These are phyloP conservation scores for Chiloscyllium plagiosum DNA, from an alignment of 2,113 vertebrate species.

Conservation along the genomic window DNA sequence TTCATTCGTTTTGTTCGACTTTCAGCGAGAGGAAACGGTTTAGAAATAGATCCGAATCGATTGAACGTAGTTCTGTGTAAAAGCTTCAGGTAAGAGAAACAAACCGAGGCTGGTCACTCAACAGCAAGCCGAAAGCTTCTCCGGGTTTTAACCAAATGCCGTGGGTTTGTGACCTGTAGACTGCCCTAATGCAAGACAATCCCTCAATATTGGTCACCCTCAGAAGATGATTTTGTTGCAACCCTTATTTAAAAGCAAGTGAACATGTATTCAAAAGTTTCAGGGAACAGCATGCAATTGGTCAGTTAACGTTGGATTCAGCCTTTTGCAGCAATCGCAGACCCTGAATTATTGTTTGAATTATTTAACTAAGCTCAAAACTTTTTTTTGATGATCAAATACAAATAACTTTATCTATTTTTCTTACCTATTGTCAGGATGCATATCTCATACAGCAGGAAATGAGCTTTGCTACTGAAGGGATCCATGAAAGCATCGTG, in stretches of 20 bases:
- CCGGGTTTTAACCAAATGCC: background rate
- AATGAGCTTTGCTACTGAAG: conserved; percentile 3
- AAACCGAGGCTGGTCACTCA: background rate
- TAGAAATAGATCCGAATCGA: background rate
- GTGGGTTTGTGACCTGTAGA: background rate
- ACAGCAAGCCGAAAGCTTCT: background rate
- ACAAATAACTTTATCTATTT: background rate
- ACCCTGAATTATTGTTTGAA: background rate
- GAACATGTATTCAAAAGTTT: background rate
- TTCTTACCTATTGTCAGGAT: conserved; percentile 27
- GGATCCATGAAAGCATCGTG: conserved; percentile 27
- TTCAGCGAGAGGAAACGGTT: background rate
- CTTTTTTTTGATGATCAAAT: background rate
- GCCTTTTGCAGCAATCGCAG: background rate
- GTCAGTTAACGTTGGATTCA: background rate
- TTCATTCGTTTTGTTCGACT: background rate
- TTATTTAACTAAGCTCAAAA: background rate
- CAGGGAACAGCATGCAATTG: background rate
- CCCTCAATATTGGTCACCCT: background rate
- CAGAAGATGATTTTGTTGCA: too few relatives aligned
- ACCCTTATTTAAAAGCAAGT: background rate
- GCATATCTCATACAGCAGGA: conserved; percentile 19
- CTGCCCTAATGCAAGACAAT: background rate
- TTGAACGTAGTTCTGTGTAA: background rate
- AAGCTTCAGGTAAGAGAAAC: background rate